A percentile compares a stretch with the other conserved stretches of the same genome.
These are phyloP conservation scores for Meandrusa payeni DNA, from an alignment of 2,888 invertebrate genomes.

Conservation along the genomic window DNA sequence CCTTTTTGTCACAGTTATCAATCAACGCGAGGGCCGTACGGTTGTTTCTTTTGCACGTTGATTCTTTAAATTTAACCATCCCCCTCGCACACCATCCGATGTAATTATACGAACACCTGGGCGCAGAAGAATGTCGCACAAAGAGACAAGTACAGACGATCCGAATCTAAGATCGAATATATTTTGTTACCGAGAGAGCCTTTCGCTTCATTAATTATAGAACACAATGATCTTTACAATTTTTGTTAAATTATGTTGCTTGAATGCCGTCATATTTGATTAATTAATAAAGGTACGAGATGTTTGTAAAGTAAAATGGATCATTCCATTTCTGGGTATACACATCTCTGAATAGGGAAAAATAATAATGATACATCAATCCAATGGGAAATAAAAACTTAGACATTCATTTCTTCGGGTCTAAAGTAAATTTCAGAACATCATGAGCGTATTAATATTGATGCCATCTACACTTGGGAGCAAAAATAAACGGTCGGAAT, in stretches of 20 bases:
- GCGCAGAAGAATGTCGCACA: constrained; percentile 80
- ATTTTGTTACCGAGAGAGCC: constrained; percentile 78
- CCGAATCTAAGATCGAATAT: constrained; percentile 76
- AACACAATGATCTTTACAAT: constrained; percentile 75
- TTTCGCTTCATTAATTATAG: constrained; percentile 80
- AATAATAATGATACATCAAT: no score
- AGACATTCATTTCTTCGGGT: no score
- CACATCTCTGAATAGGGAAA: no score
- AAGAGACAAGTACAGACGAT: constrained; percentile 78
- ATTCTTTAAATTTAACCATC: constrained; percentile 44
- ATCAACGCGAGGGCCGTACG: constrained; percentile 70
- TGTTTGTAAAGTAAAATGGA: constrained; percentile 28
- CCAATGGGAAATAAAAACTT: no score
- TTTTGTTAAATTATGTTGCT: constrained; percentile 72
- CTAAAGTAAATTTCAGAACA: no score
- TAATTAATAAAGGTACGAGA: constrained; percentile 48
- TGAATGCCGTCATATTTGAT: constrained; percentile 75
- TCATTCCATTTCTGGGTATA: no score
- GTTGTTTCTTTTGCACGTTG: constrained; percentile 44
- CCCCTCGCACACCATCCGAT: constrained; percentile 55
- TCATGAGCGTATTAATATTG: no score
- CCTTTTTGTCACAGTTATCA: constrained; percentile 82
- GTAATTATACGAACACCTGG: constrained; percentile 80
- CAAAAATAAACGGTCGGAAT: no score
- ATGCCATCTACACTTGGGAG: no score